Evolutionary conservation across 1,140 invertebrate genomes (phyloP).

Genomic region (Caerostris darwini): DNA sequence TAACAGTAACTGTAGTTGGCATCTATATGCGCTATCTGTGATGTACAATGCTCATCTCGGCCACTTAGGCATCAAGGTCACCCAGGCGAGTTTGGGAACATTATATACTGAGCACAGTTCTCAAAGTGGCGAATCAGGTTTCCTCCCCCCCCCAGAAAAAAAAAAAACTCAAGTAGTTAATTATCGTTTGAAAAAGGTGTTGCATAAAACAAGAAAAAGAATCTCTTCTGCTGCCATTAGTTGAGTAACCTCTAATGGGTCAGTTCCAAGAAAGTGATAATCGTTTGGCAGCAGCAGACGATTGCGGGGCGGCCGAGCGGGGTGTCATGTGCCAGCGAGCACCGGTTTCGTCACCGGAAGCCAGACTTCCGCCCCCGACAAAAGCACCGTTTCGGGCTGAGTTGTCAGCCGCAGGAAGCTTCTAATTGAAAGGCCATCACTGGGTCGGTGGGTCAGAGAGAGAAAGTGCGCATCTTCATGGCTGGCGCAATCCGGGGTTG

Average conservation of each 20-base stretch:
- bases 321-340: neutral
- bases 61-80: no score
- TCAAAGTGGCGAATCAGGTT: no score
- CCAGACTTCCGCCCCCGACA: slow-evolving; percentile 33
- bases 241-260: neutral
- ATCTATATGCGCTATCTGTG: no score
- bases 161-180: no score
- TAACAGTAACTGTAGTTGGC: no score
- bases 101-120: no score
- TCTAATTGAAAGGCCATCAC: slow-evolving; percentile 23
- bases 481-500: neutral
- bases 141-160: no score
- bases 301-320: neutral
- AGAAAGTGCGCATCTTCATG: neutral
- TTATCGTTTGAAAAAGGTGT: no score
- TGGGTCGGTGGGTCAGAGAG: slow-evolving; percentile 26
- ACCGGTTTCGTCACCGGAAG: slow-evolving; percentile 44
- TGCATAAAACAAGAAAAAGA: no score
- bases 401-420: slow-evolving; percentile 51
- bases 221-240: no score
- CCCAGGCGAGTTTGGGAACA: no score
- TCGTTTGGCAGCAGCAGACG: neutral
- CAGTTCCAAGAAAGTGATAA: neutral
- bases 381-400: slow-evolving; percentile 30
- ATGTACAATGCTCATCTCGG: no score